Percentiles rank a stretch among this genome's conserved stretches.
These are phyloP conservation scores for Eubasilissa regina DNA, from an alignment of 1,140 invertebrate species.

Conservation along the genomic window DNA sequence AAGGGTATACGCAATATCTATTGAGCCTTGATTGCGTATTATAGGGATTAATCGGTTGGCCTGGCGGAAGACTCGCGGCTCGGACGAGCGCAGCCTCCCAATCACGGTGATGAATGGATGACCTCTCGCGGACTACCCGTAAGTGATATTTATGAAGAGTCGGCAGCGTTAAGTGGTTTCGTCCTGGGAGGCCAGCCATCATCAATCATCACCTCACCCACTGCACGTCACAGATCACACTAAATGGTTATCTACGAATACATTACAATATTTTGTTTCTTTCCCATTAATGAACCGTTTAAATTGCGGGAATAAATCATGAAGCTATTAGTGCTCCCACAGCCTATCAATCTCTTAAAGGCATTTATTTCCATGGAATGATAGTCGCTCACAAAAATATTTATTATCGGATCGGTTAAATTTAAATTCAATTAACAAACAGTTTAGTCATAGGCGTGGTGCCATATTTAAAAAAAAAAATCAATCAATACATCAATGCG, in stretches of 20 bases:
- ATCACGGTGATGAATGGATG: conserved; percentile 33
- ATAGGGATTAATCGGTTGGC: conserved; percentile 16
- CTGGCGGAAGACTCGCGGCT: neutral
- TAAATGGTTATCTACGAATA: conserved; percentile 46
- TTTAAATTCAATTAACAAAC: too few relatives aligned
- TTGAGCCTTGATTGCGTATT: neutral
- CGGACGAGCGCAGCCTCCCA: conserved; percentile 16
- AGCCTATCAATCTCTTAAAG: too few relatives aligned
- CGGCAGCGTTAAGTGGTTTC: conserved; percentile 53
- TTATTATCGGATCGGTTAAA: too few relatives aligned
- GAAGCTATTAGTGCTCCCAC: too few relatives aligned
- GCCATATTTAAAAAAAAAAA: too few relatives aligned
- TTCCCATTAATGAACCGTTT: conserved; percentile 36
- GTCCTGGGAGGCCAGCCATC: conserved; percentile 47
- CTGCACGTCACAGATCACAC: conserved; percentile 23
- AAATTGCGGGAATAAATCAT: conserved; percentile 39
- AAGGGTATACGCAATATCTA: too few relatives aligned
- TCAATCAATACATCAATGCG: too few relatives aligned
- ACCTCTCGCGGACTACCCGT: conserved; percentile 7
- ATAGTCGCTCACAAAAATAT: too few relatives aligned
- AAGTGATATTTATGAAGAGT: conserved; percentile 46
- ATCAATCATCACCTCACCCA: conserved; percentile 44
- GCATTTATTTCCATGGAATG: too few relatives aligned
- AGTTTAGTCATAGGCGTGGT: too few relatives aligned
- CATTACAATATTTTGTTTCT: conserved; percentile 44